Base-by-base conservation (phyloP, 2,888 invertebrate genomes). In the Latrodectus elegans region DNA sequence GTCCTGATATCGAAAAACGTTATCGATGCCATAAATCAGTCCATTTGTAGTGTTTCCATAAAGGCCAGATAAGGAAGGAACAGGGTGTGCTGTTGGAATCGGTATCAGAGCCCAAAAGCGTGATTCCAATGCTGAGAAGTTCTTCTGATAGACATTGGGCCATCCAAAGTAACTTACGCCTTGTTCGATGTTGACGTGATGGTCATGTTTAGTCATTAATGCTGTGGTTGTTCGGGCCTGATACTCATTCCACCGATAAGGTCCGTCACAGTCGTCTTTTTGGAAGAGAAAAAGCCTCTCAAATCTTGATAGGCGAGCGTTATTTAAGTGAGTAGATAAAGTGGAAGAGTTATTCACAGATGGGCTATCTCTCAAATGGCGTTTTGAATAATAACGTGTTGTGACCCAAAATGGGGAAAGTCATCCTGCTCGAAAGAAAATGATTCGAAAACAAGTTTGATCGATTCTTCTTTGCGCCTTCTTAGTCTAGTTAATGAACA, bases 1-100 rank as follows among this genome's bases (percentile, higher is more conserved):
- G 86, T 82, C 86, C 60, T 49, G 15, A 55, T 79, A 85, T 85
- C 85, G 49, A 6, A 38, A 38, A 8, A 17, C n/a, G 10, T 80
- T 87, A 87, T 87, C 86, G 38, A 1, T 64, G 76, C 55, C 64
- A 87, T 87, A 87, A 87, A 87, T 87, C 81, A 87, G 86, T 76
- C 81, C 86, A 87, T 87, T 87, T 87, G 86, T 82, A 87, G 77
- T 70, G 82, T 82, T 74, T 65, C 81, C 67, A 81, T 81, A 74
- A 38, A 81, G 81, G 81, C 75, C 68, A 74, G 82, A 82, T 82
- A 82, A 78, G 60, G n/a, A 11, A 6, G 38, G 38, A 67, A 75
- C 38, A 81, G 52, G 65, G 73, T 74, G 71, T 38, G 73, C 49
- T 64, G n/a, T 51, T 73, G 49, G 55, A 60, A 65, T n/a, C 38